A percentile compares a stretch with the other conserved stretches of the same genome.
These are phyloP conservation scores for Alviniconcha marisindica DNA, from an alignment of 1,140 invertebrate species.

Conservation along the genomic window DNA sequence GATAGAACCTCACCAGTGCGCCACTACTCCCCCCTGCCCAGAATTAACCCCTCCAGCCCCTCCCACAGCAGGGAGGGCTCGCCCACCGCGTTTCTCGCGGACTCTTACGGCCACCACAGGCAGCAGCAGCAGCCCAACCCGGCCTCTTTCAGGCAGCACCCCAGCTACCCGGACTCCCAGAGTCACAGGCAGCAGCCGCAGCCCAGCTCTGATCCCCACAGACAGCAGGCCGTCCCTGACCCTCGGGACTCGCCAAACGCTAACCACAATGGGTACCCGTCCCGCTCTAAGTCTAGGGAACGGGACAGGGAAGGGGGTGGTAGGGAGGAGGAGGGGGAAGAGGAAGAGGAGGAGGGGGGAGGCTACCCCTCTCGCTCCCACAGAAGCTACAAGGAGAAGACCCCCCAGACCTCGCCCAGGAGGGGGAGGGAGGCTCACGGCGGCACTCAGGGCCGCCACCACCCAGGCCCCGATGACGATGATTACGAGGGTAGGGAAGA, in stretches of 20 bases:
- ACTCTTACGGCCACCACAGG: neutral
- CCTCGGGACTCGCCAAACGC: neutral
- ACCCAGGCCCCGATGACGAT: neutral
- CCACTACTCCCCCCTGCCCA: conserved; percentile 53
- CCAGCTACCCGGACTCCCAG: too few relatives aligned
- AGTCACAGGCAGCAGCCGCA: too few relatives aligned
- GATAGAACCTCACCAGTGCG: conserved; percentile 46
- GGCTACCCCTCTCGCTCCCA: neutral
- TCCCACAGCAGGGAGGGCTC: conserved; percentile 20
- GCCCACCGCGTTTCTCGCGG: neutral
- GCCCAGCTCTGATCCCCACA: too few relatives aligned
- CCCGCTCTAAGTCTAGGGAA: neutral
- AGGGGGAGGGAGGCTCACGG: neutral
- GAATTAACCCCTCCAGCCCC: conserved; percentile 43
- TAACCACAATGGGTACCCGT: neutral
- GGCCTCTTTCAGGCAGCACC: too few relatives aligned
- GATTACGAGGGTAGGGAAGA: too few relatives aligned
- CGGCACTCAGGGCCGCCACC: neutral
- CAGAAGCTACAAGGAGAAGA: neutral
- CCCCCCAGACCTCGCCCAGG: conserved; percentile 4
- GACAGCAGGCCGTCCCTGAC: neutral
- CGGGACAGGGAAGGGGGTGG: neutral
- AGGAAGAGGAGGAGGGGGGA: conserved; percentile 10
- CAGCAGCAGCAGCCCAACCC: too few relatives aligned
- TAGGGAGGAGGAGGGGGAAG: conserved; percentile 14